These are phyloP conservation scores for Drosophila paulistorum DNA, from an alignment of 1,140 invertebrate species.

Conservation along the genomic window DNA sequence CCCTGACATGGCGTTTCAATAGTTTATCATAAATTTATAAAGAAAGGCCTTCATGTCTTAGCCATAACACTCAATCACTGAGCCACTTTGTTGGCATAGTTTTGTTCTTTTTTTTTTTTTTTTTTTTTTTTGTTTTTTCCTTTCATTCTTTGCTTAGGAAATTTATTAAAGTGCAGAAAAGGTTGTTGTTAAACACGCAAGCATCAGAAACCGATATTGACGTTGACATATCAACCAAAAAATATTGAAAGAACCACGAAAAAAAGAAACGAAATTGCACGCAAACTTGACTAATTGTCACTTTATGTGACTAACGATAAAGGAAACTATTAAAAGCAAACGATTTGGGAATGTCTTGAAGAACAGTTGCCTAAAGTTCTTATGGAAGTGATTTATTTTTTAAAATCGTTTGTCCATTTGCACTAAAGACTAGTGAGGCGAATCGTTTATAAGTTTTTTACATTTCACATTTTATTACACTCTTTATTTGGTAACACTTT, in stretches of 20 bases:
- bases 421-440: too few species aligned
- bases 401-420: too few species aligned
- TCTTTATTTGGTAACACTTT: too few species aligned
- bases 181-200: slow-evolving; percentile 16
- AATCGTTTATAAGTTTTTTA: too few species aligned
- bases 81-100: slow-evolving; percentile 15
- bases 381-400: too few species aligned
- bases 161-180: slow-evolving; percentile 19
- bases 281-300: slow-evolving; percentile 26
- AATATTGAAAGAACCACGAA: background rate
- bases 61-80: slow-evolving; percentile 12
- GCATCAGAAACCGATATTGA: slow-evolving; percentile 3
- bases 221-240: slow-evolving; percentile 16
- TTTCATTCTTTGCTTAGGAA: slow-evolving; percentile 4
- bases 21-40: slow-evolving; percentile 17
- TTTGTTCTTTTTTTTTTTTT: background rate
- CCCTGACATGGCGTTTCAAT: slow-evolving; percentile 4
- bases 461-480: too few species aligned
- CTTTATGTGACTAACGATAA: slow-evolving; percentile 19
- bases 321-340: slow-evolving; percentile 4
- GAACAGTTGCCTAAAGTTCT: background rate
- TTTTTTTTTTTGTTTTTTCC: background rate
- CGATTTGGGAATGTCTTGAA: background rate
- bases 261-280: slow-evolving; percentile 13
- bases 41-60: background rate